Evolutionary conservation across 2,797 vertebrate species (phyloP).

Genomic region (Rhinichthys osculus): DNA sequence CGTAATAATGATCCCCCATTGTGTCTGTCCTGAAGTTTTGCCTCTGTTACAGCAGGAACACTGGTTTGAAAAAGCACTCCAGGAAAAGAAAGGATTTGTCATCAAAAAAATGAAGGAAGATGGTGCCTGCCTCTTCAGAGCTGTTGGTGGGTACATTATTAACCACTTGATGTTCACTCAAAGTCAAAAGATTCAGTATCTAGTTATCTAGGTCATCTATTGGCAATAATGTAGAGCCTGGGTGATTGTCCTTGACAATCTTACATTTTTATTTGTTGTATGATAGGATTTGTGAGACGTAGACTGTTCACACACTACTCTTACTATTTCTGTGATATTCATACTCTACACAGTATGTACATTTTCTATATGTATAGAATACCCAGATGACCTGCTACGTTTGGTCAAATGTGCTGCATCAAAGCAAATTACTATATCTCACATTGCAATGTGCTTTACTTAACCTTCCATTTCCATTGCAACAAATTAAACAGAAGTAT

Average conservation of each 20-base stretch:
- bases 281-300: not conserved
- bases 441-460: not conserved
- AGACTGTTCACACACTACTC: not conserved
- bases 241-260: not conserved
- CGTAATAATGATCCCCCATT: constrained; percentile 1
- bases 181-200: not conserved
- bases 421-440: not conserved
- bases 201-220: not conserved
- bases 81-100: constrained; percentile 93
- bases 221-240: not conserved
- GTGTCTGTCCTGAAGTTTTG: constrained; percentile 39
- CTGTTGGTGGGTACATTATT: constrained; percentile 82
- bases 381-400: not conserved
- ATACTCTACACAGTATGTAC: not conserved
- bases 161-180: constrained; percentile 1
- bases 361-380: not conserved
- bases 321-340: not conserved
- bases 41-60: constrained; percentile 84
- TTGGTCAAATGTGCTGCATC: not conserved
- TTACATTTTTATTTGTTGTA: not conserved
- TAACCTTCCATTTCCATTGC: not conserved
- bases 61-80: constrained; percentile 91
- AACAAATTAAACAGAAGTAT: not conserved
- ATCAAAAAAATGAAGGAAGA: constrained; percentile 98
- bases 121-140: constrained; percentile 91